A percentile compares a stretch with the other conserved stretches of the same genome.
These are phyloP conservation scores for Polydrusus tereticollis DNA, from an alignment of 2,888 invertebrate species.

Conservation along the genomic window DNA sequence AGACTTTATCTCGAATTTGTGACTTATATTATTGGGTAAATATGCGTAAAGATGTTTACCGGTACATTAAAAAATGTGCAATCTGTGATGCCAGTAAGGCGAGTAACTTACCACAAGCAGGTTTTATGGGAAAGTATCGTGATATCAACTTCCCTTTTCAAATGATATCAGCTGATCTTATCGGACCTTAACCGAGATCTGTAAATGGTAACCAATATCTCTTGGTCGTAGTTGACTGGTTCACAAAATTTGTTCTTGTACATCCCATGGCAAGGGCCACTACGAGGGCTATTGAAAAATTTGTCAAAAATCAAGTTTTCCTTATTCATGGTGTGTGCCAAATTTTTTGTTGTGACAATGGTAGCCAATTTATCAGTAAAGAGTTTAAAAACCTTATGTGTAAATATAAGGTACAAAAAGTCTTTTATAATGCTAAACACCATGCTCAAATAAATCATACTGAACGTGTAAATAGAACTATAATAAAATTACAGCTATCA, in stretches of 20 bases:
- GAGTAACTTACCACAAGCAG: slow-evolving; percentile 43
- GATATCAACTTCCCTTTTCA: slow-evolving; percentile 43
- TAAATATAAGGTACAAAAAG: slow-evolving; percentile 47
- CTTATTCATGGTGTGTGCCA: slow-evolving; percentile 42
- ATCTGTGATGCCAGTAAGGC: slow-evolving; percentile 43
- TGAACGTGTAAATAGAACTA: slow-evolving; percentile 58
- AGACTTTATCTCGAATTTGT: slow-evolving; percentile 49
- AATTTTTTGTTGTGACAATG: slow-evolving; percentile 41
- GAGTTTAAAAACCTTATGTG: slow-evolving; percentile 41
- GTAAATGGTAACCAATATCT: slow-evolving; percentile 17
- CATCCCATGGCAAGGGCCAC: slow-evolving; percentile 25
- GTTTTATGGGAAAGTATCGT: slow-evolving; percentile 40
- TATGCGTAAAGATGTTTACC: slow-evolving; percentile 36
- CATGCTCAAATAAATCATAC: slow-evolving; percentile 60
- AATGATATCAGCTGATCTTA: slow-evolving; percentile 44
- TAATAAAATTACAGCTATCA: slow-evolving; percentile 55
- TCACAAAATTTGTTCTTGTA: slow-evolving; percentile 12
- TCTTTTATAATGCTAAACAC: too few relatives aligned
- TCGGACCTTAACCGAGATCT: slow-evolving; percentile 49
- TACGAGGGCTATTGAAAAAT: slow-evolving; percentile 28
- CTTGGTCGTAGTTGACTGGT: slow-evolving; percentile 8
- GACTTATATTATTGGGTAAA: slow-evolving; percentile 48
- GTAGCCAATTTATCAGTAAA: slow-evolving; percentile 29
- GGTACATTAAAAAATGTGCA: slow-evolving; percentile 44
- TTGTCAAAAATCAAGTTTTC: slow-evolving; percentile 46